Evolutionary conservation across 2,113 vertebrate species (phyloP).

Genomic region (Sinocyclocheilus rhinocerous): DNA sequence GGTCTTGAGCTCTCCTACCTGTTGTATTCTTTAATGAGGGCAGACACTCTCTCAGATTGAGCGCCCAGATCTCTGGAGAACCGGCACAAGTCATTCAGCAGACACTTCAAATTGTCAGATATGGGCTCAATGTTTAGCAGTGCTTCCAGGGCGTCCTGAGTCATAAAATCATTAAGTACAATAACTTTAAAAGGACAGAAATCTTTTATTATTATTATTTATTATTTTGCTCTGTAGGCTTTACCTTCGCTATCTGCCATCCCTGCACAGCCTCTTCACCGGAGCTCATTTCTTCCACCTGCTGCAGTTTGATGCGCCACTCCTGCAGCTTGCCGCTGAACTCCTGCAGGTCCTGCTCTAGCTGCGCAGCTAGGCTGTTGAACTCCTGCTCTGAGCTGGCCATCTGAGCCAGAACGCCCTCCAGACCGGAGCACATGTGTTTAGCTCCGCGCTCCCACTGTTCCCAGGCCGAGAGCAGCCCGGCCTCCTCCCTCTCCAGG

Average conservation of each 20-base stretch:
- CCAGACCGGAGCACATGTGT: slow-evolving; percentile 77
- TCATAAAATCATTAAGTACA: not conserved
- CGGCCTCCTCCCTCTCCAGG: slow-evolving; percentile 85
- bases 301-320: slow-evolving; percentile 73
- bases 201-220: not conserved
- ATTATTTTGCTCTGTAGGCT: not conserved
- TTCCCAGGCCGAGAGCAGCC: slow-evolving; percentile 83
- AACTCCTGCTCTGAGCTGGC: slow-evolving; percentile 91
- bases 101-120: slow-evolving; percentile 88
- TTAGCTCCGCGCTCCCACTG: slow-evolving; percentile 87
- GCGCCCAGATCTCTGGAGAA: slow-evolving; percentile 90
- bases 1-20: slow-evolving; percentile 72
- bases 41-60: slow-evolving; percentile 88
- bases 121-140: slow-evolving; percentile 84
- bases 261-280: slow-evolving; percentile 82
- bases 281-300: slow-evolving; percentile 76
- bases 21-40: slow-evolving; percentile 93
- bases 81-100: slow-evolving; percentile 90
- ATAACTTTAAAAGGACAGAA: not conserved
- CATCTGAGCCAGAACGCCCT: slow-evolving; percentile 82
- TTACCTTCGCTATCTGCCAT: slow-evolving; percentile 88
- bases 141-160: slow-evolving; percentile 83
- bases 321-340: slow-evolving; percentile 76
- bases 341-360: slow-evolving; percentile 81
- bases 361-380: slow-evolving; percentile 72